phyloP scores from a whole-genome alignment of 2,888 invertebrate genomes.

The Melanostoma mellinum region DNA sequence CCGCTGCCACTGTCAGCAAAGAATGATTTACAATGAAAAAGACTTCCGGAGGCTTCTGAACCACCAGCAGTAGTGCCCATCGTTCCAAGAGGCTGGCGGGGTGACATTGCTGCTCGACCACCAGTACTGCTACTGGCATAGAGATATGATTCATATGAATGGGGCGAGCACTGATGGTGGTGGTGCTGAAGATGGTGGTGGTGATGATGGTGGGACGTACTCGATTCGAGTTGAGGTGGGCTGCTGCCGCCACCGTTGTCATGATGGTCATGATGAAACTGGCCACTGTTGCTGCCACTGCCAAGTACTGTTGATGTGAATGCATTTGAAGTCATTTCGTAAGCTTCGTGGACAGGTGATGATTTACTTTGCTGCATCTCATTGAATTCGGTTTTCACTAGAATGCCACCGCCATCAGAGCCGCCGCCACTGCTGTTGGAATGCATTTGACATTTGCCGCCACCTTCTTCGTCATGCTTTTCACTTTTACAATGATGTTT shows the following conservation, averaged over 20 bases:
- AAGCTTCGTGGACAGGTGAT: constrained; percentile 72
- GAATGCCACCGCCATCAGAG: constrained; percentile 26
- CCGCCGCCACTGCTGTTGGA: constrained; percentile 30
- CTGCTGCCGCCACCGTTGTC: constrained; percentile 49
- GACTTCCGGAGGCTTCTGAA: constrained; percentile 60
- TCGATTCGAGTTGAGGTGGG: constrained; percentile 47
- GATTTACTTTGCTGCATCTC: constrained; percentile 71
- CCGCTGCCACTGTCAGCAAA: constrained; percentile 66
- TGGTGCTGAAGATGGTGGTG: constrained; percentile 34
- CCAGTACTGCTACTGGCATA: constrained; percentile 58
- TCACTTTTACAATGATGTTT: constrained; percentile 66
- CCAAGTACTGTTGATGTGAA: constrained; percentile 51
- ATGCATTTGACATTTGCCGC: constrained; percentile 67
- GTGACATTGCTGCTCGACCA: constrained; percentile 55
- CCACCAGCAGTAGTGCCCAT: constrained; percentile 53
- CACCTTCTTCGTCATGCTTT: constrained; percentile 60
- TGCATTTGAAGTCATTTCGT: constrained; percentile 64
- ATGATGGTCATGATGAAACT: constrained; percentile 39
- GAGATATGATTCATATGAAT: constrained; percentile 68
- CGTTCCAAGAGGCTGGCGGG: constrained; percentile 51
- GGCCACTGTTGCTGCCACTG: constrained; percentile 25
- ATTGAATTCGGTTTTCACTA: constrained; percentile 68
- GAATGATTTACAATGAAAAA: constrained; percentile 71
- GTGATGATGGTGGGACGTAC: constrained; percentile 3
- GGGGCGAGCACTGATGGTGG: constrained; percentile 61